A percentile compares a stretch with the other conserved stretches of the same genome.
Conservation (phyloP, 35 echinoderm and acorn worm species). For the Ophioderma brevispina region DNA sequence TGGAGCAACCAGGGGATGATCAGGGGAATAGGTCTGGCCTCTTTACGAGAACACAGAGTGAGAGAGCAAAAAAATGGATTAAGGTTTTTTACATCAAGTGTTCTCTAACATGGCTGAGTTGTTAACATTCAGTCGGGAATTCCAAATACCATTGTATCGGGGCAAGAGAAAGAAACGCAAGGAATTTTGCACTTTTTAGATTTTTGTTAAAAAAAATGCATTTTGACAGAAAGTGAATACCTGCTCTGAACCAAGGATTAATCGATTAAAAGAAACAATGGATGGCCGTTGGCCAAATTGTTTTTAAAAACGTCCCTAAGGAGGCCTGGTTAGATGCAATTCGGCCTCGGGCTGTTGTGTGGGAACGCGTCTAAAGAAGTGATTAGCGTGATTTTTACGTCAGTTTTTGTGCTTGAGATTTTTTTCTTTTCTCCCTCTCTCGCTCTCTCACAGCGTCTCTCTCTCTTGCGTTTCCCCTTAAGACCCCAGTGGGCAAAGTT, state of each 20-base stretch:
- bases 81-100: too few species aligned
- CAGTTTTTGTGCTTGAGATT: slow-evolving; percentile 1
- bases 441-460: not conserved
- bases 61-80: too few species aligned
- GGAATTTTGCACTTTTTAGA: too few species aligned
- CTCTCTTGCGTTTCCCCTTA: not conserved
- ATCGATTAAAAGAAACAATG: slow-evolving; percentile 14
- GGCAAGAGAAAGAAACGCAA: too few species aligned
- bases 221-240: not conserved
- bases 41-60: too few species aligned
- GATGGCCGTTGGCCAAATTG: not conserved
- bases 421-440: not conserved
- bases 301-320: not conserved
- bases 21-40: too few species aligned
- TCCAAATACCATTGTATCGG: too few species aligned
- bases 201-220: slow-evolving; percentile 1
- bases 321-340: not conserved
- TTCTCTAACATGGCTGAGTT: too few species aligned
- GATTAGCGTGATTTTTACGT: slow-evolving; percentile 13
- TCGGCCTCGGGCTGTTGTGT: not conserved
- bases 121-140: too few species aligned
- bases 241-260: not conserved
- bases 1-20: too few species aligned
- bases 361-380: not conserved
- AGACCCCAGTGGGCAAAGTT: not conserved